Percentiles rank a stretch among this genome's conserved stretches.
phyloP scores from a whole-genome alignment of 1,140 invertebrate species.

The Sycobia sp. region DNA sequence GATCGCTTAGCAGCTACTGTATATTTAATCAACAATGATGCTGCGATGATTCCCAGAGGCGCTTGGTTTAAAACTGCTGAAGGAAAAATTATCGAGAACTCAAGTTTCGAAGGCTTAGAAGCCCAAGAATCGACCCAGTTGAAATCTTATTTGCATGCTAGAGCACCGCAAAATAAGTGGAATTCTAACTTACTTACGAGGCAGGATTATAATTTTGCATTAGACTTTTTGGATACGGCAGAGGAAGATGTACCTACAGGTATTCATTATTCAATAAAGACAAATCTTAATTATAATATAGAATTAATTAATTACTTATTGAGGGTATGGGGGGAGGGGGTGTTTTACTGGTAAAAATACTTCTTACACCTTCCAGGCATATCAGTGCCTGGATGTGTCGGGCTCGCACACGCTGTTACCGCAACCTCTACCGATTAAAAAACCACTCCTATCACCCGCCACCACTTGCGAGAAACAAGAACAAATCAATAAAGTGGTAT shows the following conservation, averaged over 20 bases:
- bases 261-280: slow-evolving; percentile 29
- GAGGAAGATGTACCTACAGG: slow-evolving; percentile 69
- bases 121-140: slow-evolving; percentile 66
- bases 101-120: slow-evolving; percentile 69
- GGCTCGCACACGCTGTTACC: too few relatives aligned
- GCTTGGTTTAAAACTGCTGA: slow-evolving; percentile 71
- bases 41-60: slow-evolving; percentile 72
- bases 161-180: slow-evolving; percentile 70
- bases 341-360: too few relatives aligned
- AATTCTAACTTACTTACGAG: slow-evolving; percentile 74
- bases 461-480: too few relatives aligned
- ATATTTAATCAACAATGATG: slow-evolving; percentile 71
- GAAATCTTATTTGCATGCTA: slow-evolving; percentile 72
- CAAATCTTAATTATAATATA: too few relatives aligned
- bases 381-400: too few relatives aligned
- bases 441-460: too few relatives aligned
- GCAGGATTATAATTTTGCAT: slow-evolving; percentile 76
- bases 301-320: too few relatives aligned
- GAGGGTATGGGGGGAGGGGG: too few relatives aligned
- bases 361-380: too few relatives aligned
- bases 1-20: slow-evolving; percentile 73
- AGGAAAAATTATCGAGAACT: slow-evolving; percentile 70
- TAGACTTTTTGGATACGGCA: slow-evolving; percentile 78
- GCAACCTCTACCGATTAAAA: too few relatives aligned
- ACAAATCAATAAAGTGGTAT: too few relatives aligned